These are phyloP conservation scores for Trichogramma pretiosum DNA, from an alignment of 1,140 invertebrate genomes.

Conservation along the genomic window DNA sequence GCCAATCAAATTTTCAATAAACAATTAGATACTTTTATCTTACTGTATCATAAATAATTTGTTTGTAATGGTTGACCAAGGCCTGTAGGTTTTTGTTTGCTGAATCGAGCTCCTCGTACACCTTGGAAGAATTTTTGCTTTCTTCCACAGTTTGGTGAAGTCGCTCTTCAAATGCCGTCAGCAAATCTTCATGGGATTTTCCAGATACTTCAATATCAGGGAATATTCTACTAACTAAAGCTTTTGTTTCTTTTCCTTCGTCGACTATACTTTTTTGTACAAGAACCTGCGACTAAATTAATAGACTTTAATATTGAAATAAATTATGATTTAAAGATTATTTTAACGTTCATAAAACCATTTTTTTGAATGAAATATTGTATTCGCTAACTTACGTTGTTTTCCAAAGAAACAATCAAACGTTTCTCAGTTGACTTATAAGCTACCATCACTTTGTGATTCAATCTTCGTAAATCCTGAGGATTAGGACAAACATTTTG, in stretches of 20 bases:
- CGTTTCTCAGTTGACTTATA: conserved; percentile 60
- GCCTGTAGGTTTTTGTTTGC: conserved; percentile 55
- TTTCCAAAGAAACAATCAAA: conserved; percentile 33
- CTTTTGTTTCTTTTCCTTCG: conserved; percentile 49
- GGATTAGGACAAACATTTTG: conserved; percentile 23
- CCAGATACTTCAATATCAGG: conserved; percentile 47
- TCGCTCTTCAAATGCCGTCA: conserved; percentile 47
- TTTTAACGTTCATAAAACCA: neutral
- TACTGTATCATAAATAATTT: conserved; percentile 67
- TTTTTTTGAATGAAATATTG: conserved; percentile 1
- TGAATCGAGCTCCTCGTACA: conserved; percentile 39
- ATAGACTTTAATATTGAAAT: neutral
- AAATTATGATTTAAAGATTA: neutral
- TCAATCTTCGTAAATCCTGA: conserved; percentile 74
- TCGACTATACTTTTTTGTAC: conserved; percentile 43
- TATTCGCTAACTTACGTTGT: conserved; percentile 23
- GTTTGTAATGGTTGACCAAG: conserved; percentile 62
- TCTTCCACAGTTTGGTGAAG: conserved; percentile 27
- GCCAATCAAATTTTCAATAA: conserved; percentile 10
- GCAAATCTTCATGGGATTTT: conserved; percentile 45
- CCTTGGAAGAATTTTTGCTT: conserved; percentile 17
- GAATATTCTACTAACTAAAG: conserved; percentile 52
- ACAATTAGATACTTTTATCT: conserved; percentile 26
- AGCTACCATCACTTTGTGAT: conserved; percentile 82
- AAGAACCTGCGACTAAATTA: conserved; percentile 38